These are phyloP conservation scores for Fragum fragum DNA, from an alignment of 2,888 invertebrate species.

Conservation along the genomic window DNA sequence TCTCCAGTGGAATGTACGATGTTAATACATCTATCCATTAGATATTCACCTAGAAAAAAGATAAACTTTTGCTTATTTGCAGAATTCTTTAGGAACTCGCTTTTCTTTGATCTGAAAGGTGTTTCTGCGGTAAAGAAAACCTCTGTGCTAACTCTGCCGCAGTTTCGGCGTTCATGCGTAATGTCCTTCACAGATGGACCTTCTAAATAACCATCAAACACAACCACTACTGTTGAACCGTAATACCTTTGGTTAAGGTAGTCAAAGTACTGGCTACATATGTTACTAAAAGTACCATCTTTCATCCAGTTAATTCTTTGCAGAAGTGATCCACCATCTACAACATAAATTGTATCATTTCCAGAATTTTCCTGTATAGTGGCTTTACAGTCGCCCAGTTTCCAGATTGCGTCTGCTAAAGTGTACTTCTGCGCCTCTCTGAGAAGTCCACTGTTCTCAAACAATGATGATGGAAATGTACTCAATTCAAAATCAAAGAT, in stretches of 20 bases:
- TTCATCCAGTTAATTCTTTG: neutral
- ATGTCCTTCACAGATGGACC: neutral
- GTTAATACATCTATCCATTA: neutral
- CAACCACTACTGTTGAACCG: neutral
- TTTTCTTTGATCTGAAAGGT: neutral
- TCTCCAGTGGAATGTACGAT: neutral
- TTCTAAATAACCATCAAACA: neutral
- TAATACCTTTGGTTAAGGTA: neutral
- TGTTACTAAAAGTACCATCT: neutral
- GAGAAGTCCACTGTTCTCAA: neutral
- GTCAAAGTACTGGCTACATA: neutral
- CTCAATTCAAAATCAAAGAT: too few relatives aligned
- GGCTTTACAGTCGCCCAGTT: neutral
- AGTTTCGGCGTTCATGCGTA: neutral
- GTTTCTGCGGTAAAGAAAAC: neutral
- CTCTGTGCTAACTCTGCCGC: neutral
- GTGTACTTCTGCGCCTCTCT: neutral
- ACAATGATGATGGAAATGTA: neutral
- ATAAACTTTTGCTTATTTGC: neutral
- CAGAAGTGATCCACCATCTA: neutral
- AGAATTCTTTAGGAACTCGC: neutral
- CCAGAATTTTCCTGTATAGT: neutral
- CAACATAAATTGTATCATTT: neutral
- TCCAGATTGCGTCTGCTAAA: neutral
- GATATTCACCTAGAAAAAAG: neutral